Evolutionary conservation across 2,113 vertebrate genomes (phyloP), one percentile per base, ranked within the genome.

Genomic region (Hystrix brachyura): DNA sequence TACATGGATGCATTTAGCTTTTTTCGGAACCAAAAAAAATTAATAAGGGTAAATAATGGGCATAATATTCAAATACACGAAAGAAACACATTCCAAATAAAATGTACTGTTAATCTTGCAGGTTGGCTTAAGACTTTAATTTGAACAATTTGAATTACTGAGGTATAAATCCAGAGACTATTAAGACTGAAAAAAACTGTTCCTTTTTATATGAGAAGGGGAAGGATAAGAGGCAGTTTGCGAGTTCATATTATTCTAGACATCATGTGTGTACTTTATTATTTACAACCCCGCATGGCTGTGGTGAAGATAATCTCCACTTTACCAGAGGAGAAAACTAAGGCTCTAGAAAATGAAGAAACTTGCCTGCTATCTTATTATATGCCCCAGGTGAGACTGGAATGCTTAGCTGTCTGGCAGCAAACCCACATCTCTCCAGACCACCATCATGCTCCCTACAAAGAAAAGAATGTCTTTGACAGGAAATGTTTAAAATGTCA

Each of bases 281-380:
- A 94, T 90, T 94, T n/a, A 93, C 25, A 87, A 38, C 2, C 13
- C 87, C 23, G 12, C 51, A 71, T 7, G 32, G 21, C 55, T 90
- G 3, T 76, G 95, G 48, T 78, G 59, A 89, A 76, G 38, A 67
- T 34, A 90, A 81, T 71, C 17, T 3, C 3, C 12, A 80, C 25
- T 87, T 94, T 74, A 85, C 83, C 53, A 51, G 9, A 96, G 19
- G 27, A 23, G 5, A 94, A 91, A 95, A 95, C 15, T 7, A 19
- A 88, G 25, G 64, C 8, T 78, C 15, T 85, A 62, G 7, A n/a
- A 84, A 57, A 4, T 60, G 13, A 93, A 74, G 14, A 69, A 67
- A 32, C 25, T 83, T 83, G 32, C 29, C 38, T 38, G 57, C 23
- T 59, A 74, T 46, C 53, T 51, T 84, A 59, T 29, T 64, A 57